Base-by-base conservation (phyloP, 1,140 invertebrate genomes). In the Neocloeon triangulifer region DNA sequence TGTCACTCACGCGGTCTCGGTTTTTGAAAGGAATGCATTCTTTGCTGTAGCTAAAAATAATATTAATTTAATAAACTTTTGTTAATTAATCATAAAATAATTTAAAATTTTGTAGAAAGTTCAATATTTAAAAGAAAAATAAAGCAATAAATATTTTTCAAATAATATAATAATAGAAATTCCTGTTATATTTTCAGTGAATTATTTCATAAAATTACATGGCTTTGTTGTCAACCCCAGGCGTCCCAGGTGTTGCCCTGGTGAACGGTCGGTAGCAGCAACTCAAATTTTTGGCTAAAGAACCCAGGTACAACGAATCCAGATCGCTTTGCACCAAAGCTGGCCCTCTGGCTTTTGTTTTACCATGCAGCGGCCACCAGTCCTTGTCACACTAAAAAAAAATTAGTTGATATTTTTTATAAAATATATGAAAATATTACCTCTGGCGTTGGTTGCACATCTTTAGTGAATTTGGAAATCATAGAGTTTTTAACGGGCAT, bases 261-360 rank as follows among this genome's bases (percentile, higher is more conserved):
- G 15, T 57, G 40, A 79, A 67, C 7, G 57, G 43, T 27, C 49
- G 49, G 49, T 73, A 79, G 37, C 66, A 71, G 42, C 74, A 78
- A 5, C 50, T 48, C 1, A 64, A 39, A 10, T 49, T 38, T 1
- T 43, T 35, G 1, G 49, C 45, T 8, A 44, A 23, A 9, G 53
- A 41, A 16, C 55, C 41, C 8, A 69, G 33, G 49, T 55, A 69
- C 35, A 77, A 47, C n/a, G 69, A 60, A 1, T 59, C 66, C 25
- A 61, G 44, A 41, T 74, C 69, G n/a, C 64, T 61, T 22, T 66
- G 57, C 1, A 75, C 47, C 12, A 73, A 46, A 2, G 71, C 53
- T 30, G 50, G 39, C 40, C 52, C 53, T n/a, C 50, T 51, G 19
- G 49, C 60, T 32, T 50, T 42, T 40, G 54, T 53, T 42, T 47